These are phyloP conservation scores for Gerris lacustris DNA, from an alignment of 2,888 invertebrate species.

Conservation along the genomic window DNA sequence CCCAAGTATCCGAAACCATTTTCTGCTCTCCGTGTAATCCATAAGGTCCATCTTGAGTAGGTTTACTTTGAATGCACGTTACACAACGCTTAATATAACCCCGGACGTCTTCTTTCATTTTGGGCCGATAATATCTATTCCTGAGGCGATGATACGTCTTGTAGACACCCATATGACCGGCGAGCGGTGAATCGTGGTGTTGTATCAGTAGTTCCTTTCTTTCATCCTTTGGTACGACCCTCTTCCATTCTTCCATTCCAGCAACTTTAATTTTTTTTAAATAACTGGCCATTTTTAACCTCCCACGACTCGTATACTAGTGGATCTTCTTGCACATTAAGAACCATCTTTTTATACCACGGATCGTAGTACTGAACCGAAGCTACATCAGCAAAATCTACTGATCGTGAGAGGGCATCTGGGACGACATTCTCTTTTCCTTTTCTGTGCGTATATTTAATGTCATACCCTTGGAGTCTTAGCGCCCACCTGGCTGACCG, in stretches of 20 bases:
- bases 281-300: not conserved
- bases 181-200: not conserved
- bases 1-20: conserved; percentile 21
- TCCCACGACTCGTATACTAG: too few species aligned
- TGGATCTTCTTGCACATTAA: not conserved
- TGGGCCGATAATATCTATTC: conserved; percentile 29
- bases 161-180: not conserved
- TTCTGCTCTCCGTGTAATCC: not conserved
- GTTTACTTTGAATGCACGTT: conserved; percentile 24
- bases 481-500: conserved; percentile 28
- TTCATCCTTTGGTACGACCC: not conserved
- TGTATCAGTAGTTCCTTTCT: not conserved
- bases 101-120: conserved; percentile 24
- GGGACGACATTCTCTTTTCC: conserved; percentile 14
- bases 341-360: not conserved
- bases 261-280: not conserved
- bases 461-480: conserved; percentile 1
- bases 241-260: not conserved
- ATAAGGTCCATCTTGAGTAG: conserved; percentile 2
- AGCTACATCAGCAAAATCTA: not conserved
- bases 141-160: conserved; percentile 21
- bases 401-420: conserved; percentile 5
- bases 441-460: conserved; percentile 8
- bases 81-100: conserved; percentile 23
- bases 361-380: not conserved